Conservation (phyloP, 2,113 vertebrate genomes). For the Callithrix jacchus region DNA sequence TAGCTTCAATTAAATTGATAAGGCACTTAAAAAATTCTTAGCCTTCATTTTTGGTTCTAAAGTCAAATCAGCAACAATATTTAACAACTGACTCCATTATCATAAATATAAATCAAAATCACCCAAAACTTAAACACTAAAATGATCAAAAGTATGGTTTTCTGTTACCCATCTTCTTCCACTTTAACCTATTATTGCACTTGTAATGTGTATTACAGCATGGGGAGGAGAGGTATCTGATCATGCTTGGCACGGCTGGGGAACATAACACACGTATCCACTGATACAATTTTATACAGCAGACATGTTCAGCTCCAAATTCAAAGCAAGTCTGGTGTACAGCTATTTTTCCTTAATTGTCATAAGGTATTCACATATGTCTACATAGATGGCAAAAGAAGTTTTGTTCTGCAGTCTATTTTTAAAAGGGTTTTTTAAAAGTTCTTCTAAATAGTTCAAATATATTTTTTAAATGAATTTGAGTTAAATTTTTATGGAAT, state of each 20-base stretch:
- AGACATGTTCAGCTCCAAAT: not conserved
- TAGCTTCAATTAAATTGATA: not conserved
- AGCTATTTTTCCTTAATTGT: not conserved
- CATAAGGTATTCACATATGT: not conserved
- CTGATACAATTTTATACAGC: not conserved
- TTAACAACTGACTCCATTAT: not conserved
- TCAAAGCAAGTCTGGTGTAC: not conserved
- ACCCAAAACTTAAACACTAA: not conserved
- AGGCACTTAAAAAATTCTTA: not conserved
- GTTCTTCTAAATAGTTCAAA: not conserved
- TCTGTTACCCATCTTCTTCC: not conserved
- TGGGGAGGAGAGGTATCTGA: not conserved
- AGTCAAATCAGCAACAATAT: not conserved
- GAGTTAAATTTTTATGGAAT: not conserved
- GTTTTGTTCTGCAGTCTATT: not conserved
- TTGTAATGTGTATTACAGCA: too few relatives aligned
- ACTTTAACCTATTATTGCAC: not conserved
- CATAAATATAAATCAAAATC: not conserved
- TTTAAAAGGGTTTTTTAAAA: not conserved
- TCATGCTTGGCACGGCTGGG: not conserved
- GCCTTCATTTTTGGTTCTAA: conserved; percentile 26
- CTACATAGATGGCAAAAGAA: not conserved
- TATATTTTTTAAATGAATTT: not conserved
- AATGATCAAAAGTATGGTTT: not conserved
- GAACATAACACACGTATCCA: not conserved